Base-by-base conservation (phyloP, 1,140 invertebrate species). In the Phortica variegata region DNA sequence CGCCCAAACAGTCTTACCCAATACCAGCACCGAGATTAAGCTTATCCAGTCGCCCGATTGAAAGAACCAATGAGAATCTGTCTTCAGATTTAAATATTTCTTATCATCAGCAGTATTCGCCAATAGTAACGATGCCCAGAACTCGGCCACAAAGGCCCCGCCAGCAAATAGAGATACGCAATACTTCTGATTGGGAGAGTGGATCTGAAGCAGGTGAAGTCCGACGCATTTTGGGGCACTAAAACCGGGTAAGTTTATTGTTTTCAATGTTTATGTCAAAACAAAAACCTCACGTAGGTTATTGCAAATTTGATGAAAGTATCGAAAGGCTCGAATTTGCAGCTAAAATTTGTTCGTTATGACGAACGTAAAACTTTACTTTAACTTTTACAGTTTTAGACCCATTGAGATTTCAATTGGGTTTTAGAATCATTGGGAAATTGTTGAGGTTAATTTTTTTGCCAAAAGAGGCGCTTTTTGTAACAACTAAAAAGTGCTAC, bases 141-240 rank as follows among this genome's bases (percentile, higher is more conserved):
- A 58, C 37, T 15, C 42, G 34, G 16, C 36, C 5, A 9, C 20
- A 50, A 54, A 12, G n/a, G 45, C 46, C 44, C 13, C 47, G 43
- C 7, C 34, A 41, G 8, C 29, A 48, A 33, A 44, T 50, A 6
- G 32, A 47, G 46, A 40, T 37, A 17, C 45, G 34, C 20, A 54
- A 58, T n/a, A 34, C 55, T 9, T 81, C 79, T 6, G 80, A 81
- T 54, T 83, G 81, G 44, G 82, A 84, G 60, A 83, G 82, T 52
- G 83, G 83, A n/a, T 84, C 83, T 7, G 82, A 85, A 61, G 82
- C 80, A 32, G 81, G 81, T 4, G 83, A 86, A 68, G 80, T 85
- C 34, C 82, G 84, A 41, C 76, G 80, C 52, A 85, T 85, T 47
- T 75, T 85, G 73, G 80, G 81, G 17, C 79, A 69, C 31, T 40